A percentile compares a stretch with the other conserved stretches of the same genome.
These are phyloP conservation scores for Danio albolineatus DNA, from an alignment of 2,797 vertebrate genomes.

Conservation along the genomic window DNA sequence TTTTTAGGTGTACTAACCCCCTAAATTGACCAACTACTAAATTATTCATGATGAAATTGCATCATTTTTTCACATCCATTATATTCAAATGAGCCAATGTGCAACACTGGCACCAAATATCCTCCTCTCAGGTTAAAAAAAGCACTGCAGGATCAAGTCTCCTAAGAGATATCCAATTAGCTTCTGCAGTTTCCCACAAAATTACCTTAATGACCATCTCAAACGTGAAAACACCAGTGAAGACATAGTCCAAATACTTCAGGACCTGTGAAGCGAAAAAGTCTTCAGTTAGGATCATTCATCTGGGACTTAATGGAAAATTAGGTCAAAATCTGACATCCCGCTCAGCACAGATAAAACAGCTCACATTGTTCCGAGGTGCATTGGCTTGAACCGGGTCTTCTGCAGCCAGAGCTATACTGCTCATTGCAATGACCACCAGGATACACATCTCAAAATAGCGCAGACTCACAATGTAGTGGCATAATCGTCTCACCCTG, in stretches of 20 bases:
- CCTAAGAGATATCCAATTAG: neutral
- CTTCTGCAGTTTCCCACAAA: neutral
- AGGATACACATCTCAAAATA: slow-evolving; percentile 98
- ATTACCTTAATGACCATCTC: slow-evolving; percentile 99
- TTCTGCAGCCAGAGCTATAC: slow-evolving; percentile 94
- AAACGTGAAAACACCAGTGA: slow-evolving; percentile 97
- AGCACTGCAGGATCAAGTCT: neutral
- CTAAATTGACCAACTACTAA: neutral
- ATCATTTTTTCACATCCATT: neutral
- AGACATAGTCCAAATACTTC: slow-evolving; percentile 97
- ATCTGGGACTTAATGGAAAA: neutral
- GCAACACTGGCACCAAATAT: neutral
- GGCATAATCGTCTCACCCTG: slow-evolving; percentile 91
- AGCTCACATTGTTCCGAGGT: slow-evolving; percentile 89
- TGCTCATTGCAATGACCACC: slow-evolving; percentile 94
- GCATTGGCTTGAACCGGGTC: slow-evolving; percentile 92
- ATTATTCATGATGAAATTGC: neutral
- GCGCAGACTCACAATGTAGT: slow-evolving; percentile 92
- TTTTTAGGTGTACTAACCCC: neutral
- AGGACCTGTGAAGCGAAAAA: slow-evolving; percentile 81
- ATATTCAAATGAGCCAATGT: neutral
- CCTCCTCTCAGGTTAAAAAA: neutral
- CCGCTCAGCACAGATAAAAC: neutral
- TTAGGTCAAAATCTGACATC: neutral
- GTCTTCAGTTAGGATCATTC: neutral